Conservation (phyloP, 1,140 invertebrate species). For the Brevipalpus yothersi region DNA sequence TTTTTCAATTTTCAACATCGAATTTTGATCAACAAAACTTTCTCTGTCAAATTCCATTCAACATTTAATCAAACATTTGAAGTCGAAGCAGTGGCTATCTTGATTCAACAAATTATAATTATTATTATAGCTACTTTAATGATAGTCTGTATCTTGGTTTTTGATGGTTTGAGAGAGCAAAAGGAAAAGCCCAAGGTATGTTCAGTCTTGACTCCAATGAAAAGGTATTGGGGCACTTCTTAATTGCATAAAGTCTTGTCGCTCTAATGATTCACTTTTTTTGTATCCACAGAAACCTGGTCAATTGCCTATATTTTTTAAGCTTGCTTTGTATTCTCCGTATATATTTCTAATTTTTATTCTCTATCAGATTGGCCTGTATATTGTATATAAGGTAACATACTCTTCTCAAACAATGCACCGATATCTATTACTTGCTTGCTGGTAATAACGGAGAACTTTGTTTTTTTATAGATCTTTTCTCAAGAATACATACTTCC, state of each 20-base stretch:
- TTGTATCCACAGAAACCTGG: constrained; percentile 50
- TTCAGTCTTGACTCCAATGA: too few species aligned
- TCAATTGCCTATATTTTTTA: constrained; percentile 76
- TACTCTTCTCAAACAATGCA: background rate
- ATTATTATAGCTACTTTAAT: constrained; percentile 75
- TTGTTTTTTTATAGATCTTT: constrained; percentile 44
- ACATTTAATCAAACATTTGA: too few species aligned
- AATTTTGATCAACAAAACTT: too few species aligned
- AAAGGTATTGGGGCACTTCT: background rate
- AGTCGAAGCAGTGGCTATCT: constrained; percentile 81
- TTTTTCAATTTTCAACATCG: too few species aligned
- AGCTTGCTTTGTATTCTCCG: constrained; percentile 77
- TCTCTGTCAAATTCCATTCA: constrained; percentile 33
- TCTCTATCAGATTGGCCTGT: constrained; percentile 64
- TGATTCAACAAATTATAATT: constrained; percentile 81
- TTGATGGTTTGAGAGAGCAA: constrained; percentile 36
- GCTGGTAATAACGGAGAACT: background rate
- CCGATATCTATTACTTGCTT: background rate
- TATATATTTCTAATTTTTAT: constrained; percentile 90
- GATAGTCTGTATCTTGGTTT: constrained; percentile 78
- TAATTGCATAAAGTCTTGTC: too few species aligned
- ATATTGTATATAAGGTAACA: constrained; percentile 50
- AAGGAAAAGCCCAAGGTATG: too few species aligned
- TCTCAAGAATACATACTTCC: constrained; percentile 91
- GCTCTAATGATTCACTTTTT: constrained; percentile 9